Conservation (phyloP, 2,888 invertebrate species). For the Drosophila tanythrix region DNA sequence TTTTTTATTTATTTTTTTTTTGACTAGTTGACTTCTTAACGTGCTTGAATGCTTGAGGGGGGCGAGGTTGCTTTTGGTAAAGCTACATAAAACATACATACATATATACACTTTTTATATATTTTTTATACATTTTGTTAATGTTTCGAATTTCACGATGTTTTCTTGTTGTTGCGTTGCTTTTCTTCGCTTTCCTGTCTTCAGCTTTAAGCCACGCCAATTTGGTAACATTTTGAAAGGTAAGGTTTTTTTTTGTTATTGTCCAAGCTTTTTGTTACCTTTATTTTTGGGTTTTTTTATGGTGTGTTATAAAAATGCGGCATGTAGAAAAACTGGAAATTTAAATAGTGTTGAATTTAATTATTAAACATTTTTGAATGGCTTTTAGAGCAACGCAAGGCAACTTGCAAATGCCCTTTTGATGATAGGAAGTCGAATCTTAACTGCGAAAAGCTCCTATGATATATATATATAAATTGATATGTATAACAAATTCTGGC, state of each 20-base stretch:
- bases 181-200: conserved; percentile 39
- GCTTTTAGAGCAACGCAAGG: conserved; percentile 1
- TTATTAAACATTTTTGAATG: conserved; percentile 20
- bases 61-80: neutral
- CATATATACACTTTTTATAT: neutral
- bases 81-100: neutral
- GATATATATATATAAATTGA: neutral
- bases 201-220: conserved; percentile 41
- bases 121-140: conserved; percentile 29
- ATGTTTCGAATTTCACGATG: conserved; percentile 61
- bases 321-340: conserved; percentile 55
- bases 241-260: conserved; percentile 33
- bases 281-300: conserved; percentile 9
- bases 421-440: neutral
- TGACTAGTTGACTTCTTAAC: conserved; percentile 54
- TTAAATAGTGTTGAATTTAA: conserved; percentile 48
- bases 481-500: neutral
- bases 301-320: conserved; percentile 37
- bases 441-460: neutral
- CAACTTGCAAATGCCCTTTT: conserved; percentile 37
- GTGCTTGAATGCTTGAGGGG: conserved; percentile 4
- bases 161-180: conserved; percentile 51
- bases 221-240: conserved; percentile 51
- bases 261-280: neutral
- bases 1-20: conserved; percentile 4